A percentile compares a stretch with the other conserved stretches of the same genome.
Conservation (phyloP, 2,888 invertebrate genomes). For the Parnassius apollo region DNA sequence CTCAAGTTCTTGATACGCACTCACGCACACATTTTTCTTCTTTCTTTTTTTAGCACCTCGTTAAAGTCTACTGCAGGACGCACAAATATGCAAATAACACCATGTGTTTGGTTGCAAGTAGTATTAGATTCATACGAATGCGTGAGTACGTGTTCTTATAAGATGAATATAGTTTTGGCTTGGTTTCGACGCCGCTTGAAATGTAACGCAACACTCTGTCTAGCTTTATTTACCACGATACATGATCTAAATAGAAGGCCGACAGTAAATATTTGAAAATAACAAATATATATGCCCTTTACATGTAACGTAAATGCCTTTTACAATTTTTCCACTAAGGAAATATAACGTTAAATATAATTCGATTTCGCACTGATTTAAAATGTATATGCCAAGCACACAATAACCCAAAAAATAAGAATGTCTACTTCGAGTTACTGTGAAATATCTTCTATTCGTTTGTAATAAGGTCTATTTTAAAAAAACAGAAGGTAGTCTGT, state of each 20-base stretch:
- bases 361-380: constrained; percentile 60
- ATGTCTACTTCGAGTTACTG: constrained; percentile 13
- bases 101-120: too few species aligned
- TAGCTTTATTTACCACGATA: constrained; percentile 34
- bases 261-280: constrained; percentile 52
- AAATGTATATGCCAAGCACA: constrained; percentile 48
- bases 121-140: too few species aligned
- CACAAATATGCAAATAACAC: too few species aligned
- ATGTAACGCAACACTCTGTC: too few species aligned
- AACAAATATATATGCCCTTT: constrained; percentile 76
- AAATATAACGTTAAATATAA: constrained; percentile 69
- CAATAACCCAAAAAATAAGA: constrained; percentile 32
- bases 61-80: too few species aligned
- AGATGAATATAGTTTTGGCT: too few species aligned
- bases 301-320: constrained; percentile 62
- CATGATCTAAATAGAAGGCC: constrained; percentile 61
- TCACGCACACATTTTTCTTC: too few species aligned
- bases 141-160: too few species aligned
- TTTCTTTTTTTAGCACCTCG: too few species aligned
- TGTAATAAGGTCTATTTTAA: constrained; percentile 8
- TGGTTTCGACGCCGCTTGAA: too few species aligned
- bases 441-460: background rate
- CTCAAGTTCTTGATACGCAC: too few species aligned
- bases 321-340: constrained; percentile 54
- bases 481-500: constrained; percentile 11